A percentile compares a stretch with the other conserved stretches of the same genome.
These are phyloP conservation scores for Cheilosia scutellata DNA, from an alignment of 2,888 invertebrate genomes.

Conservation along the genomic window DNA sequence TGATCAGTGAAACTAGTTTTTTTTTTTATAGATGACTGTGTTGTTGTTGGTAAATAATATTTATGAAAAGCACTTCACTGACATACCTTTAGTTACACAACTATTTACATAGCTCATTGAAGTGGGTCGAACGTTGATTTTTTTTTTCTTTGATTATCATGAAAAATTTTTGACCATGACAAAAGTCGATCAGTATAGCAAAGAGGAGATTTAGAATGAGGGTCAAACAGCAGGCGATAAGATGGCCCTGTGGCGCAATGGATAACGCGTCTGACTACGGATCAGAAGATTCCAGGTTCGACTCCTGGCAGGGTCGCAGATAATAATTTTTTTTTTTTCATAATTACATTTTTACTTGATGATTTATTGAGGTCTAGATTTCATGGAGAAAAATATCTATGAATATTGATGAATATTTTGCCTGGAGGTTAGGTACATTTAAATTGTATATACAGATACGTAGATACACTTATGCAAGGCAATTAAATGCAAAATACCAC, in stretches of 20 bases:
- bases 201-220: not conserved
- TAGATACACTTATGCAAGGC: not conserved
- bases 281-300: conserved; percentile 75
- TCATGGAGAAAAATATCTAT: not conserved
- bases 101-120: conserved; percentile 20
- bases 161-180: conserved; percentile 21
- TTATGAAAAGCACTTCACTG: conserved; percentile 34
- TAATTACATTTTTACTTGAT: not conserved
- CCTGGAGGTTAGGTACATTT: not conserved
- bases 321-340: not conserved
- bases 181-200: not conserved
- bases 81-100: conserved; percentile 29
- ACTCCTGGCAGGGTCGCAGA: conserved; percentile 70
- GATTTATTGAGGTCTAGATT: not conserved
- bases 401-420: conserved; percentile 4
- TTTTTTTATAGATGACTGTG: conserved; percentile 3
- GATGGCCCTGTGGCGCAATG: conserved; percentile 65
- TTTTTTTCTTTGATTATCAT: not conserved
- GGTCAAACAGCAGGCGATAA: not conserved
- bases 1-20: conserved; percentile 64
- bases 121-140: conserved; percentile 44
- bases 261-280: conserved; percentile 71
- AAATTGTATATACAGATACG: too few relatives aligned
- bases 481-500: not conserved
- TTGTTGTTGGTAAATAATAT: conserved; percentile 15